These are phyloP conservation scores for human (Homo sapiens) DNA, from an alignment of 2,113 vertebrate species.

Conservation along the genomic window GRCh38 chr1:82461001-82461500, in stretches of 20 bases:
- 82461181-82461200: not conserved
- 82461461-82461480: not conserved
- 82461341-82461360: not conserved
- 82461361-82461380: not conserved
- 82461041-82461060: slow-evolving; percentile 40
- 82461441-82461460: not conserved
- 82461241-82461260: not conserved
- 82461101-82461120: not conserved
- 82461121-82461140: not conserved
- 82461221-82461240: not conserved
- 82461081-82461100: not conserved
- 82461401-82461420: not conserved
- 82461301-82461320: not conserved
- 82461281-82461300: not conserved
- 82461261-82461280: not conserved
- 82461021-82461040: not conserved
- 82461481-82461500: not conserved
- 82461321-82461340: not conserved
- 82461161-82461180: not conserved
- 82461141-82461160: not conserved
- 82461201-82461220: not conserved
- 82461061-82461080: not conserved
- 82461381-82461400: not conserved
- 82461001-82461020: slow-evolving; percentile 24
- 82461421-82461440: not conserved